A percentile compares a stretch with the other conserved stretches of the same genome.
phyloP scores from a whole-genome alignment of 2,888 invertebrate species.

The Trissolcus brochymenae region DNA sequence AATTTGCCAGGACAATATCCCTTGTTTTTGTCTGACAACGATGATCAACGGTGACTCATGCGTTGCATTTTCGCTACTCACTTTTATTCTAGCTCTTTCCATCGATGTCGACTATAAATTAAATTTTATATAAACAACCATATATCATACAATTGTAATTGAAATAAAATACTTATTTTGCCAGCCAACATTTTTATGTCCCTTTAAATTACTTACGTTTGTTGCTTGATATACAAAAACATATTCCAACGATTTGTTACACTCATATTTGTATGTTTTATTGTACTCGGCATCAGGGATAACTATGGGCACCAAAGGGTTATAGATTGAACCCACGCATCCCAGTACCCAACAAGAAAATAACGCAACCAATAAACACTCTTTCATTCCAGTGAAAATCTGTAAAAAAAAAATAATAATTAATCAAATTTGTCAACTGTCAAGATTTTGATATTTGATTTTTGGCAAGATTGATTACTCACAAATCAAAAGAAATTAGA shows the following conservation, averaged over 20 bases:
- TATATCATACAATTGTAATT: not conserved
- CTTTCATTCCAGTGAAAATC: conserved; percentile 35
- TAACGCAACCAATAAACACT: conserved; percentile 5
- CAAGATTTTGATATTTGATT: too few species aligned
- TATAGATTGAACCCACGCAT: conserved; percentile 12
- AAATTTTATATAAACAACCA: not conserved
- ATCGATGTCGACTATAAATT: conserved; percentile 49
- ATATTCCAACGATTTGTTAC: conserved; percentile 70
- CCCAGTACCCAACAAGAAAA: conserved; percentile 20
- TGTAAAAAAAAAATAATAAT: conserved; percentile 12
- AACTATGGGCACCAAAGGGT: conserved; percentile 64
- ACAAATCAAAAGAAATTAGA: too few species aligned
- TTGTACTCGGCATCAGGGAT: conserved; percentile 65
- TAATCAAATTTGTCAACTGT: too few species aligned
- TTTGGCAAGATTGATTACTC: too few species aligned
- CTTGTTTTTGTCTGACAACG: conserved; percentile 85
- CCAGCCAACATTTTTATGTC: not conserved
- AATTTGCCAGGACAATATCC: conserved; percentile 88
- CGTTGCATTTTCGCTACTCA: conserved; percentile 76
- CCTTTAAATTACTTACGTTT: conserved; percentile 63
- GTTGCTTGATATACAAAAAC: conserved; percentile 68
- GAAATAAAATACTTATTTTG: not conserved
- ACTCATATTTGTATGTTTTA: conserved; percentile 57
- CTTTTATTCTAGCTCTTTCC: conserved; percentile 68
- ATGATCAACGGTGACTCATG: conserved; percentile 82